A percentile compares a stretch with the other conserved stretches of the same genome.
phyloP scores from a whole-genome alignment of 2,888 invertebrate genomes.

The Habrosyne pyritoides region DNA sequence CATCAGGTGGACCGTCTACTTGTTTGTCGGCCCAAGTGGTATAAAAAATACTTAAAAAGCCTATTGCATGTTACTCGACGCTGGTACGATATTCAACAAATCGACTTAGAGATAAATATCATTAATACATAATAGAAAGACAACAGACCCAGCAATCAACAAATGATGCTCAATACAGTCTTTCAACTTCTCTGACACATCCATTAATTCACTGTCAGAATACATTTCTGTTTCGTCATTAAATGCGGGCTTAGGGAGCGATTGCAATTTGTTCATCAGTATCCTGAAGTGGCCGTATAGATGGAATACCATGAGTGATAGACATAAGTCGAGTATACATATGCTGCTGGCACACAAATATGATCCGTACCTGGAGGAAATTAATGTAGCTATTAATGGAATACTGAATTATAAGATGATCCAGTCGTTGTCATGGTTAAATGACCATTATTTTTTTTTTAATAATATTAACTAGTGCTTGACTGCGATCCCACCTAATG shows the following conservation, averaged over 20 bases:
- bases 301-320: slow-evolving; percentile 3
- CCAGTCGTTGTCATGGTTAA: too few species aligned
- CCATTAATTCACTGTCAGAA: background rate
- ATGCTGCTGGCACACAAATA: background rate
- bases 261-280: background rate
- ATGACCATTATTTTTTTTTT: too few species aligned
- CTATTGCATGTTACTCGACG: too few species aligned
- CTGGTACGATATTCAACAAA: too few species aligned
- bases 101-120: too few species aligned
- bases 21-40: too few species aligned
- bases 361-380: slow-evolving; percentile 1
- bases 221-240: background rate
- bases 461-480: too few species aligned
- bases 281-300: slow-evolving; percentile 6
- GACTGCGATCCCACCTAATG: too few species aligned
- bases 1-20: too few species aligned
- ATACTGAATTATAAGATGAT: background rate
- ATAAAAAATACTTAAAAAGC: too few species aligned
- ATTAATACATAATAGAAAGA: background rate
- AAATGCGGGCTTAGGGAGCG: background rate
- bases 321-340: background rate
- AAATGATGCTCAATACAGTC: background rate
- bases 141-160: background rate
- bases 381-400: background rate
- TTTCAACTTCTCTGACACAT: background rate